Evolutionary conservation across 1,140 invertebrate genomes (phyloP), one percentile per base, ranked within the genome.

Genomic region (Yoshiicerus persimilis): DNA sequence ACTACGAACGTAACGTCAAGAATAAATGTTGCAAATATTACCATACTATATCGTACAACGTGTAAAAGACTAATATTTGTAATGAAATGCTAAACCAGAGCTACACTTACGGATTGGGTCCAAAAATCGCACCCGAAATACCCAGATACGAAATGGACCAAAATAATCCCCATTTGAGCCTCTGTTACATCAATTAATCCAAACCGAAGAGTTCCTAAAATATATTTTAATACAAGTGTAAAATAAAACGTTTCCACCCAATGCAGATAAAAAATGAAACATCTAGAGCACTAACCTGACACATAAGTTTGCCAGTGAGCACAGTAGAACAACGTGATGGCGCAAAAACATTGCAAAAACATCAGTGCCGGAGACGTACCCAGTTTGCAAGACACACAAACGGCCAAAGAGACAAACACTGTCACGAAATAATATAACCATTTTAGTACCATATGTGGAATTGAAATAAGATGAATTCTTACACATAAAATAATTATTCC

Each of bases 241-340:
- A 9, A 80, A 8, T 3, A 13, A 34, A 32, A 1, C 20, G 10
- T 4, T 32, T 32, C 6, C 13, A 36, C 34, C 75, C 10, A 6
- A 41, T 41, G 39, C 10, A 23, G 10, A 84, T 84, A 34, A 62
- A 64, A 13, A 38, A 39, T 32, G 8, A 85, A 10, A 47, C 6
- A 13, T 85, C 85, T 88, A 83, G 83, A 89, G 30, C 27, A 89
- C 89, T 92, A 95, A 93, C 97, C 96, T 91, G 97, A 99, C 30
- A 99, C 98, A 93, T 99, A 99, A 0, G 98, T 98, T 92, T 99
- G 98, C 99, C 99, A 99, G 93, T 99, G 99, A 2, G 99, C 98
- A 93, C 96, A 97, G 93, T 99, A 99, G 93, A 99, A 99, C 77
- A 99, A 93, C 16, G 96, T 96, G 93, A 98, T 96, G 20, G 97